A percentile compares a stretch with the other conserved stretches of the same genome.
These are phyloP conservation scores for Dromas ardeola DNA, from an alignment of 2,113 vertebrate species.

Conservation along the genomic window DNA sequence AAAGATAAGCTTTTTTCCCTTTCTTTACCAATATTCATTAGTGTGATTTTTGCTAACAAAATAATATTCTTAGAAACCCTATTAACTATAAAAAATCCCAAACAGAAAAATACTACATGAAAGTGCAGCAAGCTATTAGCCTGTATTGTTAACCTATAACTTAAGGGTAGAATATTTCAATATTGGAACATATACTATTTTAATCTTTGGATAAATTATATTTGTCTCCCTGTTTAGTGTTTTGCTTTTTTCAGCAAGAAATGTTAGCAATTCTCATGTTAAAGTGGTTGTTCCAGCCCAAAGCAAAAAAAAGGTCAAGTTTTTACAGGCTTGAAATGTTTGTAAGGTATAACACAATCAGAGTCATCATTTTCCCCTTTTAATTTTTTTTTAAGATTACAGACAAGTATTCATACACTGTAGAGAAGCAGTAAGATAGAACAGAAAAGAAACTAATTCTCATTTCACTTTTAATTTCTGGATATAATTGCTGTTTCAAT, in stretches of 20 bases:
- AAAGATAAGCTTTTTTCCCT: not conserved
- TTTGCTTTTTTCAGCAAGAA: not conserved
- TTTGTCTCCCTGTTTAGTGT: not conserved
- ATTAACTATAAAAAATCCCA: not conserved
- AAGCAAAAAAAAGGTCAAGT: not conserved
- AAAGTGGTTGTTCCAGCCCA: not conserved
- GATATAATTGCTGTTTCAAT: not conserved
- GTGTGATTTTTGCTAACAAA: not conserved
- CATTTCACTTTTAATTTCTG: not conserved
- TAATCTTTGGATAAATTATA: not conserved
- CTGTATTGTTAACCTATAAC: not conserved
- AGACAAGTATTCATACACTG: not conserved
- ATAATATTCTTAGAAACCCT: not conserved
- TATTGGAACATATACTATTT: not conserved
- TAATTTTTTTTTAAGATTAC: not conserved
- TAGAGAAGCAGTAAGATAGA: not conserved
- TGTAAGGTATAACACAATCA: accelerated
- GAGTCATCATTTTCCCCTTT: not conserved
- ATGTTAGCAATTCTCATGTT: not conserved
- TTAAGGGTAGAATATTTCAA: not conserved
- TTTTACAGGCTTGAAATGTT: not conserved
- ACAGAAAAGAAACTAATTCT: not conserved
- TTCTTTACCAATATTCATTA: not conserved
- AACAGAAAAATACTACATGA: not conserved
- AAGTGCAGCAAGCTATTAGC: not conserved